Conservation (phyloP, 2,113 vertebrate genomes). For the Syrmaticus mikado region DNA sequence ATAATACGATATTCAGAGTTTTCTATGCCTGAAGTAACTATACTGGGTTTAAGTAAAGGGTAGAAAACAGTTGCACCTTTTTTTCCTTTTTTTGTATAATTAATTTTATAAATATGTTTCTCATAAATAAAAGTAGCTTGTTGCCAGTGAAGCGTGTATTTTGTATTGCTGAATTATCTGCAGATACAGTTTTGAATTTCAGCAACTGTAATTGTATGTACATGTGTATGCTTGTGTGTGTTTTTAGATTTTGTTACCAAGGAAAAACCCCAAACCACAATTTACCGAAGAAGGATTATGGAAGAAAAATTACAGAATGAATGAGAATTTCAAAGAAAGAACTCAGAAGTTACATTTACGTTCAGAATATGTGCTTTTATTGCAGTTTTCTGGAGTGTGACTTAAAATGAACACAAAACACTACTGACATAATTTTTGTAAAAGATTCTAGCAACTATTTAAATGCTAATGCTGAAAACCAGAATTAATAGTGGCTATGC, state of each 20-base stretch:
- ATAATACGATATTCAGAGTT: conserved; percentile 7
- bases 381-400: background rate
- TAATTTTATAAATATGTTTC: conserved; percentile 24
- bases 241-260: conserved; percentile 3
- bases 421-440: background rate
- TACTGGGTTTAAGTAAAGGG: conserved; percentile 35
- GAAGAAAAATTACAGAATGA: conserved; percentile 1
- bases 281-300: background rate
- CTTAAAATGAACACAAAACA: background rate
- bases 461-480: background rate
- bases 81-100: background rate
- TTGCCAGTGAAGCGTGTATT: background rate
- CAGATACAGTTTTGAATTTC: background rate
- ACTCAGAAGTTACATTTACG: background rate
- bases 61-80: background rate
- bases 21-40: conserved; percentile 42
- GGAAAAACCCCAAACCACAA: background rate
- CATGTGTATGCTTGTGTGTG: background rate
- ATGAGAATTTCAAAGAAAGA: background rate
- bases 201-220: background rate
- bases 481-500: background rate
- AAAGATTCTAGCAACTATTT: background rate
- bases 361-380: background rate
- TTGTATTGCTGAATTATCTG: background rate
- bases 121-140: conserved; percentile 2